Percentiles rank a stretch among this genome's conserved stretches.
Conservation (phyloP, 2,888 invertebrate genomes). For the Aleiodes leptofemur region DNA sequence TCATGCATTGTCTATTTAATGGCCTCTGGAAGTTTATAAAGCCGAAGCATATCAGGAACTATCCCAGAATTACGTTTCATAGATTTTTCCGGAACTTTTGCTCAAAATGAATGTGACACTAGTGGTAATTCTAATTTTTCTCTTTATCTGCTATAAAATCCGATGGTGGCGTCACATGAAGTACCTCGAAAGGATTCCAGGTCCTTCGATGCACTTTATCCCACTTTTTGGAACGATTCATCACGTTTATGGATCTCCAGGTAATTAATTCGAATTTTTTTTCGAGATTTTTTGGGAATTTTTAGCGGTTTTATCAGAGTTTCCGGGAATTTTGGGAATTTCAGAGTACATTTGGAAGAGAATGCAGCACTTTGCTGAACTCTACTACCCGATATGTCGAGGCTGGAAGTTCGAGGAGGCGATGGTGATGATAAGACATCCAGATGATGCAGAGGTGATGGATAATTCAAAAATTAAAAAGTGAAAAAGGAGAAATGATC, state of each 20-base stretch:
- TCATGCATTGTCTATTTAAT: too few species aligned
- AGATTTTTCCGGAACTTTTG: too few species aligned
- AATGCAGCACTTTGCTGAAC: background rate
- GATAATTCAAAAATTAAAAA: constrained; percentile 22
- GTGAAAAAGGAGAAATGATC: too few species aligned
- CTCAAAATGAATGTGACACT: too few species aligned
- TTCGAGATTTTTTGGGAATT: too few species aligned
- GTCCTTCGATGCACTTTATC: background rate
- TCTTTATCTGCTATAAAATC: background rate
- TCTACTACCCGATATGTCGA: constrained; percentile 5
- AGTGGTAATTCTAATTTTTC: too few species aligned
- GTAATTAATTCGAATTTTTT: background rate
- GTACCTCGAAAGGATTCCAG: background rate
- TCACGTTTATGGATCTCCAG: background rate
- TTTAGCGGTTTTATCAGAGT: too few species aligned
- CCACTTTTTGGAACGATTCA: background rate
- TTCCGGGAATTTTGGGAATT: too few species aligned
- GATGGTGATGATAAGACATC: constrained; percentile 2
- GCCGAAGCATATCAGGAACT: too few species aligned
- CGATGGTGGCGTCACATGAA: background rate
- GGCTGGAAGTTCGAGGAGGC: background rate
- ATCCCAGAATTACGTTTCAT: too few species aligned
- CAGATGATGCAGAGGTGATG: constrained; percentile 33
- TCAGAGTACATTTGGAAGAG: too few species aligned
- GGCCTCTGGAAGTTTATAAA: too few species aligned